Base-by-base conservation (phyloP, 1,140 invertebrate species). In the Listronotus oregonensis region DNA sequence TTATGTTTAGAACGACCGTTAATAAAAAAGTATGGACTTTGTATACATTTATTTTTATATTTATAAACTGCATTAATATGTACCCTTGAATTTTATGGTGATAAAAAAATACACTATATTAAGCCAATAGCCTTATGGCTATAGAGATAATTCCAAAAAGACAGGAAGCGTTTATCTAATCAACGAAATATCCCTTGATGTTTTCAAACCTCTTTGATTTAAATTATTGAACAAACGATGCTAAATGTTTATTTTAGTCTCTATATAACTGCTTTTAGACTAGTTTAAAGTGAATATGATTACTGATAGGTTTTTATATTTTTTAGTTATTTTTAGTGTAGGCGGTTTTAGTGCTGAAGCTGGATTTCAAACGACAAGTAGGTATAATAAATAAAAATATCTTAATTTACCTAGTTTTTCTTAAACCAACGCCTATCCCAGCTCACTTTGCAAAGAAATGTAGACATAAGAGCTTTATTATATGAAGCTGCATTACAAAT, bases 131-230 rank as follows among this genome's bases (percentile, higher is more conserved):
- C 47, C 47, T 14, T 31, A 18, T 50, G 47, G 47, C 9, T n/a
- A 21, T 8, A 11, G 15, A 21, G 47, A 50, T 50, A 50, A 31
- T 50, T n/a, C 27, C 12, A 21, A 50, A 50, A 50, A 50, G 47
- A 21, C 47, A 50, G 47, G 47, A 50, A 50, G 18, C 18, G 11
- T 21, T 50, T 50, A 50, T 50, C 47, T 50, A 50, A 50, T 50
- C 47, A 50, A 21, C 21, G 1, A 18, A 50, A 18, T 31, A 17
- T 50, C 47, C 47, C 43, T 46, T 46, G 43, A 46, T 46, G 17
- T 18, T 21, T 50, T 21, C 47, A 11, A 50, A 50, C 21, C 8
- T 50, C 21, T 50, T 50, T 18, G 18, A 50, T 50, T 15, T 17
- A n/a, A 50, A 21, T 50, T 27, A 50, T 50, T 50, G 18, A 50